phyloP scores from a whole-genome alignment of 1,140 invertebrate species.

The Cydia splendana region DNA sequence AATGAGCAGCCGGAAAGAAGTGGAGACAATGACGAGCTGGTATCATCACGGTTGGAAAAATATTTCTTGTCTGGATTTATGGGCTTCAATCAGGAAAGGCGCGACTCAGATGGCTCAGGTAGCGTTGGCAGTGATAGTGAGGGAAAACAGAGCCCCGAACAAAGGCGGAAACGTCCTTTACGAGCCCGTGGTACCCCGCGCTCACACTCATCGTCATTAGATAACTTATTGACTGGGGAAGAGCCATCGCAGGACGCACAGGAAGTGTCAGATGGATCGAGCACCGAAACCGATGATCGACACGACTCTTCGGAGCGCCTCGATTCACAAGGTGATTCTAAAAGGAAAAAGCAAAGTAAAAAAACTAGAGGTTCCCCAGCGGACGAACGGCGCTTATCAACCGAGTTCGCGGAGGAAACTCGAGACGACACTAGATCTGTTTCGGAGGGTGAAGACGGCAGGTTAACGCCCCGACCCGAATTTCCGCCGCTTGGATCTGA shows the following conservation, averaged over 20 bases:
- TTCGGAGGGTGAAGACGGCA: slow-evolving; percentile 82
- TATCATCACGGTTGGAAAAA: slow-evolving; percentile 92
- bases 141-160: slow-evolving; percentile 91
- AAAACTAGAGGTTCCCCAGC: slow-evolving; percentile 82
- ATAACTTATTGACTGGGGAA: slow-evolving; percentile 84
- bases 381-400: slow-evolving; percentile 76
- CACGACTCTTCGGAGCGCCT: slow-evolving; percentile 86
- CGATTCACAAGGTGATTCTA: slow-evolving; percentile 90
- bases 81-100: slow-evolving; percentile 86
- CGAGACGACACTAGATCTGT: slow-evolving; percentile 82
- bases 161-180: slow-evolving; percentile 88
- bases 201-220: slow-evolving; percentile 89
- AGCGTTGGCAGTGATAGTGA: slow-evolving; percentile 92
- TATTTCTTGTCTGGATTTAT: slow-evolving; percentile 94
- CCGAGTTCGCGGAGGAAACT: slow-evolving; percentile 73
- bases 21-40: slow-evolving; percentile 85
- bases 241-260: slow-evolving; percentile 79
- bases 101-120: slow-evolving; percentile 90
- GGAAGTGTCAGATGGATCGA: slow-evolving; percentile 85
- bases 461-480: slow-evolving; percentile 83
- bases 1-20: slow-evolving; percentile 79
- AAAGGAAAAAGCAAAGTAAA: slow-evolving; percentile 88
- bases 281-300: slow-evolving; percentile 87
- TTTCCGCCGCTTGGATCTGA: slow-evolving; percentile 78
- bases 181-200: slow-evolving; percentile 88